Percentiles rank a stretch among this genome's conserved stretches.
phyloP scores from a whole-genome alignment of 1,140 invertebrate species.

The Lysiphlebus fabarum region DNA sequence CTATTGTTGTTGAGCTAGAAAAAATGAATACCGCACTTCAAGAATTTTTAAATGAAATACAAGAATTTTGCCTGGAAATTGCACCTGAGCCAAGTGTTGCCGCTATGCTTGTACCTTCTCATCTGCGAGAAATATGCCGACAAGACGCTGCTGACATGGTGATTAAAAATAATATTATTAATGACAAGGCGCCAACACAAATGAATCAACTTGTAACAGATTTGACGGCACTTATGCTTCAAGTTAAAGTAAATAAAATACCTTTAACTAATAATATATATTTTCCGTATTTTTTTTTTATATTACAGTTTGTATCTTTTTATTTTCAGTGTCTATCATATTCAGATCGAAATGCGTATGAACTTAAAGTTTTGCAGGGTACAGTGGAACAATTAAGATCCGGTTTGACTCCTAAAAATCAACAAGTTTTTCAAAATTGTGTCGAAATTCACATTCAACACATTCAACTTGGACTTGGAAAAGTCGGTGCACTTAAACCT shows the following conservation, averaged over 20 bases:
- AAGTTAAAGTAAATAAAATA: slow-evolving; percentile 70
- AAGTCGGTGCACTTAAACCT: slow-evolving; percentile 51
- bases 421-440: slow-evolving; percentile 81
- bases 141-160: slow-evolving; percentile 82
- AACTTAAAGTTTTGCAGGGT: slow-evolving; percentile 88
- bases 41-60: slow-evolving; percentile 80
- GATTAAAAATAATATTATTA: slow-evolving; percentile 67
- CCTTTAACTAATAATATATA: neutral
- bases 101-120: slow-evolving; percentile 82
- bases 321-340: slow-evolving; percentile 74
- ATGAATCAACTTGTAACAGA: slow-evolving; percentile 80
- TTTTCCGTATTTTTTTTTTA: slow-evolving; percentile 14
- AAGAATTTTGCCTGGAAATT: slow-evolving; percentile 81
- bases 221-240: slow-evolving; percentile 86
- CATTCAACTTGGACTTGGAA: slow-evolving; percentile 80
- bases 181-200: slow-evolving; percentile 58
- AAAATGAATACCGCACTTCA: slow-evolving; percentile 86
- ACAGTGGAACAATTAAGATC: slow-evolving; percentile 85
- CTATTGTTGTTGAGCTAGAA: slow-evolving; percentile 85
- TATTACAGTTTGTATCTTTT: slow-evolving; percentile 23
- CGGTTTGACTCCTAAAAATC: slow-evolving; percentile 74
- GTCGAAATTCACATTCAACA: slow-evolving; percentile 91
- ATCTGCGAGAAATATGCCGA: slow-evolving; percentile 80
- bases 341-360: slow-evolving; percentile 86
- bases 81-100: slow-evolving; percentile 83